phyloP scores from a whole-genome alignment of 2,113 vertebrate genomes.

The Choloepus hoffmanni region DNA sequence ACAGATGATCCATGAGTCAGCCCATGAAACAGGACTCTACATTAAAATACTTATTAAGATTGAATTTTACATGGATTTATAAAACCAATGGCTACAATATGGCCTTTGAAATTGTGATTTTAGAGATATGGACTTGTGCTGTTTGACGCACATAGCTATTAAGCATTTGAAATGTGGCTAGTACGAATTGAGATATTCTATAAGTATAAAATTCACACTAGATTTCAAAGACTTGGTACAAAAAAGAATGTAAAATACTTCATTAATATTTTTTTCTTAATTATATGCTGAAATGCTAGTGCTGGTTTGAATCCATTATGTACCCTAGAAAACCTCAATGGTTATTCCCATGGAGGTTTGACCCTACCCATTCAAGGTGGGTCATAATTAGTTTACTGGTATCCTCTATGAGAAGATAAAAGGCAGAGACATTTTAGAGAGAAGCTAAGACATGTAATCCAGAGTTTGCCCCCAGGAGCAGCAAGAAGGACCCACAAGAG shows the following conservation, averaged over 20 bases:
- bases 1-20: conserved; percentile 27
- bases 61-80: conserved; percentile 46
- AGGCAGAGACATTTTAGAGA: too few species aligned
- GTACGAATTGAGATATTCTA: not conserved
- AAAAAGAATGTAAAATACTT: conserved; percentile 22
- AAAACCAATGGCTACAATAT: conserved; percentile 19
- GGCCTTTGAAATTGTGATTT: conserved; percentile 10
- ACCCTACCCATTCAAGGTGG: too few species aligned
- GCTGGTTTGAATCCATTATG: too few species aligned
- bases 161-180: conserved; percentile 25
- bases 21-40: conserved; percentile 30
- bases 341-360: too few species aligned
- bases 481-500: too few species aligned
- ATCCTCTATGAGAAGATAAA: too few species aligned
- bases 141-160: not conserved
- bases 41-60: conserved; percentile 20
- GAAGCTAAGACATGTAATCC: too few species aligned
- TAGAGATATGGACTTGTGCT: not conserved
- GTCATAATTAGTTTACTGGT: too few species aligned
- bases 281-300: not conserved
- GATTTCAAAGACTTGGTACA: conserved; percentile 26
- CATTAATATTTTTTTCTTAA: conserved; percentile 49
- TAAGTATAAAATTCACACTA: not conserved
- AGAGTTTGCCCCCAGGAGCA: too few species aligned
- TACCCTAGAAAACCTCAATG: too few species aligned